Conservation (phyloP, 2,797 vertebrate genomes). For the Lacerta agilis region DNA sequence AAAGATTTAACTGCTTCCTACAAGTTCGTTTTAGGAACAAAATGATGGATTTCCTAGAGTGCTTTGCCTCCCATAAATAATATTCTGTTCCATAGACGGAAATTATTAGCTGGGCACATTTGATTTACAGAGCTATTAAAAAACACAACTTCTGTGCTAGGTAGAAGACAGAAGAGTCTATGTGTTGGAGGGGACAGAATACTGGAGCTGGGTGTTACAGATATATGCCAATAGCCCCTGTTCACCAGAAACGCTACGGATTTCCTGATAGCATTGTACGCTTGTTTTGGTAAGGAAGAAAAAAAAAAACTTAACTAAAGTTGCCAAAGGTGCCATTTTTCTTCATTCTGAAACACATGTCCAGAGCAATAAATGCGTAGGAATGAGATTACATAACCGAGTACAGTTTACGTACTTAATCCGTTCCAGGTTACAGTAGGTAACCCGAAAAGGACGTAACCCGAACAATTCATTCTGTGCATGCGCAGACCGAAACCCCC, state of each 20-base stretch:
- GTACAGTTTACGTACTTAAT: too few relatives aligned
- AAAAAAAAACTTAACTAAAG: background rate
- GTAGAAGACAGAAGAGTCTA: slow-evolving; percentile 13
- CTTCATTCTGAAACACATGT: background rate
- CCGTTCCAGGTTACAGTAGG: too few relatives aligned
- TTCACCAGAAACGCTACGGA: background rate
- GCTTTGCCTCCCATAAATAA: slow-evolving; percentile 52
- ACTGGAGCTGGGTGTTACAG: background rate
- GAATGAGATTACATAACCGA: too few relatives aligned
- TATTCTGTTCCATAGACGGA: slow-evolving; percentile 48
- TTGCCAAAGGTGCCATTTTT: background rate
- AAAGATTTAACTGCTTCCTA: slow-evolving; percentile 50
- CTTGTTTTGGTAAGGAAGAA: background rate
- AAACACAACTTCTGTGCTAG: slow-evolving; percentile 38
- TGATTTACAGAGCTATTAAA: slow-evolving; percentile 63
- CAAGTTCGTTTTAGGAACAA: slow-evolving; percentile 45
- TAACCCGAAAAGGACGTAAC: too few relatives aligned
- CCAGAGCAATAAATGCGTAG: background rate
- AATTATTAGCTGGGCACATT: slow-evolving; percentile 54
- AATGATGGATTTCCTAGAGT: slow-evolving; percentile 42
- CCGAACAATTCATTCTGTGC: too few relatives aligned
- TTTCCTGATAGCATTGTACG: too few relatives aligned
- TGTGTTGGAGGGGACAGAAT: background rate
- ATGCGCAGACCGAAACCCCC: too few relatives aligned
- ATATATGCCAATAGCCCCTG: too few relatives aligned